Base-by-base conservation (phyloP, 2,113 vertebrate genomes). In the Cacatua alba region DNA sequence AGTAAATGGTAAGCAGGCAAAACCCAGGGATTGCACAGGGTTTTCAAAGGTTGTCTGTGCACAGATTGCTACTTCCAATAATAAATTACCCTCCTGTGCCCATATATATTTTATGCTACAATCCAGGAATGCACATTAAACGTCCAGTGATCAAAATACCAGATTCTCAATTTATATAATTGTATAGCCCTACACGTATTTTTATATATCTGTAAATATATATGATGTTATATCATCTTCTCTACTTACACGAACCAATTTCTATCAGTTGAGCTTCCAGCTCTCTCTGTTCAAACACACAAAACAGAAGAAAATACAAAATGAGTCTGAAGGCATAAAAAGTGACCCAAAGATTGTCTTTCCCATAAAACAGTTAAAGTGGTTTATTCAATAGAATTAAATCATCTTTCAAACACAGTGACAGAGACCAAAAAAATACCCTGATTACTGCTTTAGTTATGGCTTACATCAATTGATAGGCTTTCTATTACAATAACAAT, bases 381-480 rank as follows among this genome's bases (percentile, higher is more conserved):
- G 79, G 17, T 97, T 98, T 98, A 98, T 98, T 98, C 92, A 85
- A 59, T 53, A 93, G 67, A 96, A 94, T 84, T 57, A 93, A 94
- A 95, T 82, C 37, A 65, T 84, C 91, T 97, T 96, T 91, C 93
- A 95, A 96, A 97, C 93, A 97, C 94, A 97, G 92, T 95, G 97
- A 97, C 95, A 97, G 91, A 96, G 81, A 97, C 60, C 41, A 39
- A 39, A 44, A 92, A 97, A 96, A 83, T 82, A 89, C 97, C 97
- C 97, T 97, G 98, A 97, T 97, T 94, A 88, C 90, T 92, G 84
- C 80, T 94, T 89, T 88, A 96, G 86, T 88, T 97, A 89, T 95
- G 96, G 95, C 95, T 97, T 96, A 97, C 95, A 96, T 93, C 93
- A 86, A 94, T 59, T 71, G 64, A 64, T 90, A 93, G 96, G 94